These are phyloP conservation scores for Neotoma lepida DNA, from an alignment of 2,113 vertebrate species.

Conservation along the genomic window DNA sequence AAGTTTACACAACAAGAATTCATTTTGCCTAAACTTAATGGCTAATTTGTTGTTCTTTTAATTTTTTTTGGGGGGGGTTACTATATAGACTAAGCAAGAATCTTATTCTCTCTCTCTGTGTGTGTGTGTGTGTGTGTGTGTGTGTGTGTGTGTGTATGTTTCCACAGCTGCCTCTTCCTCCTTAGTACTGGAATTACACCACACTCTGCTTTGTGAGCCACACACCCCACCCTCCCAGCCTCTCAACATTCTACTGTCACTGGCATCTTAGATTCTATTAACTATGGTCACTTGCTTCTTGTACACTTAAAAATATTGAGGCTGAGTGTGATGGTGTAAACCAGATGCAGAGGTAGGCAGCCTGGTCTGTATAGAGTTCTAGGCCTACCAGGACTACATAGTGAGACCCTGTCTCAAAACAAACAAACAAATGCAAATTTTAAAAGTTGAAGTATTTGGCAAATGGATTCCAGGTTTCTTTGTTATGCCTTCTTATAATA, in stretches of 20 bases:
- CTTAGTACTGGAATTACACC: neutral
- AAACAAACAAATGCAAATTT: neutral
- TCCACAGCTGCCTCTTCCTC: neutral
- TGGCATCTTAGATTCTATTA: constrained; percentile 30
- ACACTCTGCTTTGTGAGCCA: neutral
- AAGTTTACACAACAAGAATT: constrained; percentile 51
- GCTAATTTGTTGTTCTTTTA: neutral
- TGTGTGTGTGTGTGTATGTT: neutral
- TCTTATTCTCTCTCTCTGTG: neutral
- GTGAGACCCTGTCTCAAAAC: neutral
- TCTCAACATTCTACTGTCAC: neutral
- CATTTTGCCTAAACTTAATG: constrained; percentile 1
- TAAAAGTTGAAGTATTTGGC: neutral
- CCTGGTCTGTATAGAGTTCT: neutral
- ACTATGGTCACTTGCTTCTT: constrained; percentile 56
- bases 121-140: neutral
- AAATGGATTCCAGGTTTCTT: constrained; percentile 16
- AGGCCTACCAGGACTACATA: neutral
- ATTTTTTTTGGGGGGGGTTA: neutral
- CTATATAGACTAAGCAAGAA: neutral
- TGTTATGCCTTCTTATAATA: neutral
- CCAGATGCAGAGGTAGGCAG: neutral
- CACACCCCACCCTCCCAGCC: neutral
- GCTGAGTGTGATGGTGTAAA: neutral
- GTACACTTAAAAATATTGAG: neutral